Base-by-base conservation (phyloP, 2,888 invertebrate species). In the Heliconius aoede region DNA sequence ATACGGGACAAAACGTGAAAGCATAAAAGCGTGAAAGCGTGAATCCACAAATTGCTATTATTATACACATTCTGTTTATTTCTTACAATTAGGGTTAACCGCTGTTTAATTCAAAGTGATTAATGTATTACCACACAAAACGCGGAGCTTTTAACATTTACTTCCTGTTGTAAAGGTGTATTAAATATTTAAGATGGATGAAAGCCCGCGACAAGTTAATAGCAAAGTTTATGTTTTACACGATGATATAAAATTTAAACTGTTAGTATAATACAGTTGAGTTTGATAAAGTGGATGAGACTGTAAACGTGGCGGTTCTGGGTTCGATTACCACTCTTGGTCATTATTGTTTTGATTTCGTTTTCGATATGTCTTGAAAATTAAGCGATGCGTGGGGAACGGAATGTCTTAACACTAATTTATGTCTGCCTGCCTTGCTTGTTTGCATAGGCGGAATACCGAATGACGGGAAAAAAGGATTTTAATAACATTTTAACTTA, bases 221-320 rank as follows among this genome's bases (percentile, higher is more conserved):
- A 51, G 30, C n/a, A n/a, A 55, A 69, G 55, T 69, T 68, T 28
- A 68, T 51, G 51, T 51, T 69, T 69, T 69, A 55, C 55, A 30
- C n/a, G 30, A 51, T 30, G 15, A 69, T 69, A 69, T 55, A 69
- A 69, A 69, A 69, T 69, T 69, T 69, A 69, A 68, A 30, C 15
- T n/a, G 55, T n/a, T 55, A 55, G 46, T 55, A n/a, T 55, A n/a
- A n/a, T 51, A 51, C 58, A 9, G 24, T 24, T 26, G 26, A 60
- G 60, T 60, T 26, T 60, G 8, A 32, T 40, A 65, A n/a, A 18
- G 18, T n/a, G n/a, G n/a, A 51, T 51, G 51, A n/a, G n/a, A 18
- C 46, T 15, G 5, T 46, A 18, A 32, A 21, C 21, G 21, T 51
- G 3, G 8, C 3, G 51, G 21, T 51, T 21, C 21, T 51, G 51